Evolutionary conservation across 2,113 vertebrate genomes (phyloP), one percentile per base, ranked within the genome.

Genomic region (Leuciscus idus): DNA sequence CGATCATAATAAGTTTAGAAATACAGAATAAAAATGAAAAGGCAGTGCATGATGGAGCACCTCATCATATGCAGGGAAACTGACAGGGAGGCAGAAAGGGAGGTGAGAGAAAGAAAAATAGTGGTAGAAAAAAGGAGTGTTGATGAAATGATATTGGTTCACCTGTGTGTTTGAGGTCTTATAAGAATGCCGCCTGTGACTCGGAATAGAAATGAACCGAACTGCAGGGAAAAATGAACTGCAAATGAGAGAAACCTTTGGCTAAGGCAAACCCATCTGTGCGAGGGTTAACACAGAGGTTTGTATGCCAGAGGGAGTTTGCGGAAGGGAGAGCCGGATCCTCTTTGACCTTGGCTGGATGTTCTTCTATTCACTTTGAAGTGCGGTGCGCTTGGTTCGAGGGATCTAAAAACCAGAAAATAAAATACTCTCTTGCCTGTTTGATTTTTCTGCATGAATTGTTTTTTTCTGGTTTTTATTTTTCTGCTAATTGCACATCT

Each of bases 1-100:
- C 50, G 82, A 55, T 73, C 50, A 21, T 84, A 73, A 84, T 83
- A 83, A 73, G 66, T 83, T 59, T 72, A 43, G 68, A 84, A 84
- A 84, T 84, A 57, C 30, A 26, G 82, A 73, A 84, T 55, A 83
- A 84, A 84, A 83, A 70, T 83, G 64, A 83, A 33, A 83, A 83
- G 64, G 36, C 39, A 13, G 46, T 36, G 62, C 26, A 70, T 68
- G 81, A 70, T 83, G 81, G 81, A 83, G 82, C 61, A 82, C 62
- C 81, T 70, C 81, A 52, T 70, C 81, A 70, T 68, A 82, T 30
- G 43, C 80, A 68, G 28, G 21, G 26, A 48, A 82, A 82, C 52
- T 74, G 82, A 84, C 66, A 84, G 30, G 30, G 68, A 59, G 30
- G 48, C 62, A 73, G 50, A 57, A 73, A 57, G 46, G 48, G 81